Evolutionary conservation across 2,113 vertebrate species (phyloP).

Genomic region (Pterophyllum scalare): DNA sequence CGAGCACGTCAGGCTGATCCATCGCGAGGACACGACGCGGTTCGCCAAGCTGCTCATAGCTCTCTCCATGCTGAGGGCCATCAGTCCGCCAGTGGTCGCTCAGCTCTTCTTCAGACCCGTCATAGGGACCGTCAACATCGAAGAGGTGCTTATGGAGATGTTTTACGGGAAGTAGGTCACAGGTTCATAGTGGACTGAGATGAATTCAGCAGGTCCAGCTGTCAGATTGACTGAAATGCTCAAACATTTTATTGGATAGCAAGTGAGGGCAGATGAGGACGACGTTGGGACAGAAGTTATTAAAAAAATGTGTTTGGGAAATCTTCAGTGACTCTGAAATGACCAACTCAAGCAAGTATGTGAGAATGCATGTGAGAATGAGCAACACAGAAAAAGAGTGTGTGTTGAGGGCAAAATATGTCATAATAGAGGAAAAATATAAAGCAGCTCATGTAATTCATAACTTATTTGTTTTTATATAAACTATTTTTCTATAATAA

Average conservation of each 20-base stretch:
- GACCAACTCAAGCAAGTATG: conserved; percentile 15
- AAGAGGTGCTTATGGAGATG: conserved; percentile 97
- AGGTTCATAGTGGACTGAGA: conserved; percentile 40
- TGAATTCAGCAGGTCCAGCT: conserved; percentile 22
- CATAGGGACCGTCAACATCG: conserved; percentile 94
- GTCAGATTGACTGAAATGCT: conserved; percentile 12
- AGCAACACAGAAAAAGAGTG: background rate
- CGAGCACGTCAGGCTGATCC: conserved; percentile 90
- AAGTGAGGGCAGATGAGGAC: conserved; percentile 11
- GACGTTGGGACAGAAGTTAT: conserved; percentile 1
- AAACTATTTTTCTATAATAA: conserved; percentile 80
- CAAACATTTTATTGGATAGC: background rate
- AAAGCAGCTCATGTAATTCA: conserved; percentile 69
- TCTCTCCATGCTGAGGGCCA: conserved; percentile 91
- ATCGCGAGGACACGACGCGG: conserved; percentile 86
- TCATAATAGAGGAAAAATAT: conserved; percentile 48
- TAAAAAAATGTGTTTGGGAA: conserved; percentile 13
- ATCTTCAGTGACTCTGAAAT: conserved; percentile 31
- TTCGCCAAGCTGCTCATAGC: conserved; percentile 91
- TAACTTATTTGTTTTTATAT: conserved; percentile 81
- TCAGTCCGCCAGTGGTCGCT: conserved; percentile 87
- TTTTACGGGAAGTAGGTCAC: conserved; percentile 88
- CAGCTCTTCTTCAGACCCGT: conserved; percentile 97
- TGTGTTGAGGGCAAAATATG: conserved; percentile 3
- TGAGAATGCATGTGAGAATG: conserved; percentile 27